These are phyloP conservation scores for Calephelis virginiensis DNA, from an alignment of 1,140 invertebrate species.

Conservation along the genomic window DNA sequence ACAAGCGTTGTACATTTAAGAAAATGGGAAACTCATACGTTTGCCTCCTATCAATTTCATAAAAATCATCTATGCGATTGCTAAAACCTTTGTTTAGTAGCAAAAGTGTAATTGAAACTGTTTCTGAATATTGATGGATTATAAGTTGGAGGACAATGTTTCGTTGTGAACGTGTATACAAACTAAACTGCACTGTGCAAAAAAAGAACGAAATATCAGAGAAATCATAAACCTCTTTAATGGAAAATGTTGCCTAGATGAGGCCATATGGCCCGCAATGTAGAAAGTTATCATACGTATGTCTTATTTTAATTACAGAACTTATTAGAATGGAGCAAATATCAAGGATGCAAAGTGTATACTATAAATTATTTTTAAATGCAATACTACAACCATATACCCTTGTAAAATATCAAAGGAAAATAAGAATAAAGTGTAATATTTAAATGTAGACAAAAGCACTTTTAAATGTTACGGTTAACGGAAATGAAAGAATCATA, in stretches of 20 bases:
- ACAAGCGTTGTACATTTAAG: not conserved
- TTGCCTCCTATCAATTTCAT: not conserved
- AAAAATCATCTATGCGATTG: not conserved
- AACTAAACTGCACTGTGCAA: no score
- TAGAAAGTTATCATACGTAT: no score
- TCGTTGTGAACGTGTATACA: no score
- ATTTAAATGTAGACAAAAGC: not conserved
- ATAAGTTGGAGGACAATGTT: no score
- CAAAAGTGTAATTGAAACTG: constrained; percentile 4
- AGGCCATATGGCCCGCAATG: no score
- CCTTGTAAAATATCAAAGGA: not conserved
- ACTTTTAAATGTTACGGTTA: not conserved
- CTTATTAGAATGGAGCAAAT: no score
- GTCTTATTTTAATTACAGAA: no score
- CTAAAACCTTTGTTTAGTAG: not conserved
- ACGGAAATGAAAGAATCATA: constrained; percentile 3
- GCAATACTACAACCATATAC: not conserved
- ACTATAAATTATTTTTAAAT: no score
- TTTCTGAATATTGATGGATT: not conserved
- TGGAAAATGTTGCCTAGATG: no score
- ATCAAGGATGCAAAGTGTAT: no score
- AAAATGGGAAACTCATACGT: not conserved
- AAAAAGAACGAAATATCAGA: no score
- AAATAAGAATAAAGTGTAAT: not conserved
- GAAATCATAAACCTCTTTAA: no score